phyloP scores from a whole-genome alignment of 2,797 vertebrate species.

The Sebastes iracundus region DNA sequence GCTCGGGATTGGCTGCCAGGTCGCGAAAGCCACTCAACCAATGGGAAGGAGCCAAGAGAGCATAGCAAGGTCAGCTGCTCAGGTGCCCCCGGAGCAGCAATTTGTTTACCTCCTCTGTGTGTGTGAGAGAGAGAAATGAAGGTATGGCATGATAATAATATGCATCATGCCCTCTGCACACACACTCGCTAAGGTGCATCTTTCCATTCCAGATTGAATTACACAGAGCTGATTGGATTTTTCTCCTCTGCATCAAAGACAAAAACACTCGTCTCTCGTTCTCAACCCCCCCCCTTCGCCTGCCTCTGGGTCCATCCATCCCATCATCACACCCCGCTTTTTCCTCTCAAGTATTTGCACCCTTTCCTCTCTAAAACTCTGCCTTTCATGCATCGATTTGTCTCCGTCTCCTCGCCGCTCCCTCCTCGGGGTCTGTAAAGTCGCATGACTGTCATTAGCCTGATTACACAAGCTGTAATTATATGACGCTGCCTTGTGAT shows the following conservation, averaged over 20 bases:
- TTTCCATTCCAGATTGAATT: constrained; percentile 77
- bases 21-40: constrained; percentile 42
- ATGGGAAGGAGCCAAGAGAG: constrained; percentile 40
- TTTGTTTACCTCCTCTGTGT: constrained; percentile 55
- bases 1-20: constrained; percentile 1
- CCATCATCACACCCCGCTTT: constrained; percentile 8
- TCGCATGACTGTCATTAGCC: constrained; percentile 71
- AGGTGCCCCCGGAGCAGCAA: constrained; percentile 38
- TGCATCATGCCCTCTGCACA: constrained; percentile 47
- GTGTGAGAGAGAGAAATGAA: constrained; percentile 11
- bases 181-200: constrained; percentile 51
- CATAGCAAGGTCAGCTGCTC: constrained; percentile 59
- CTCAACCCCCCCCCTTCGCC: not conserved
- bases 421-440: constrained; percentile 37
- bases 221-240: constrained; percentile 78
- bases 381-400: constrained; percentile 38
- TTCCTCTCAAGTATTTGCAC: constrained; percentile 7
- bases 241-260: constrained; percentile 67
- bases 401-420: not conserved
- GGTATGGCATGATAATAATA: constrained; percentile 56
- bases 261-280: constrained; percentile 58
- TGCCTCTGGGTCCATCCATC: constrained; percentile 37
- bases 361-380: constrained; percentile 16
- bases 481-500: constrained; percentile 62
- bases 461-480: constrained; percentile 68